phyloP scores from a whole-genome alignment of 2,888 invertebrate species.

The Aphodius granarius region DNA sequence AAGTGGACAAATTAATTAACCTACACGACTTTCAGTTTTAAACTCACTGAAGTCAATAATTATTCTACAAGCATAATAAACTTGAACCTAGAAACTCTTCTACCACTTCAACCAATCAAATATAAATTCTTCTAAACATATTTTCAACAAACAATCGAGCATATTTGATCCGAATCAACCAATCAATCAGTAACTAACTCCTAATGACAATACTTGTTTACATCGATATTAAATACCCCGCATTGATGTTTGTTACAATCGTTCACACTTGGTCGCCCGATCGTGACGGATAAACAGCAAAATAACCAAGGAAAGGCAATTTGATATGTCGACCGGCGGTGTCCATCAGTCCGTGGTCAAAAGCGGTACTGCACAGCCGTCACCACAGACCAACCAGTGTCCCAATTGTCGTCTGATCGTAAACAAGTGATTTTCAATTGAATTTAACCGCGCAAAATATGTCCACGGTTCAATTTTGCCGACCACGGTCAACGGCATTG shows the following conservation, averaged over 20 bases:
- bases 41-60: not conserved
- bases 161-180: not conserved
- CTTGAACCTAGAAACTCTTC: not conserved
- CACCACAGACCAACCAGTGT: not conserved
- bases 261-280: conserved; percentile 52
- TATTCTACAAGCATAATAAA: not conserved
- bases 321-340: conserved; percentile 4
- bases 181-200: not conserved
- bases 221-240: not conserved
- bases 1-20: not conserved
- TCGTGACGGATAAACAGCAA: too few relatives aligned
- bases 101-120: not conserved
- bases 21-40: not conserved
- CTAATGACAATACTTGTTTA: not conserved
- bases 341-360: not conserved
- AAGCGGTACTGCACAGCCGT: conserved; percentile 21
- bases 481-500: not conserved
- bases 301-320: conserved; percentile 49
- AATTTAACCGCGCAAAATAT: conserved; percentile 15
- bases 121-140: not conserved
- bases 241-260: conserved; percentile 29
- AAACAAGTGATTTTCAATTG: conserved; percentile 16
- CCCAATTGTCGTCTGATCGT: conserved; percentile 19
- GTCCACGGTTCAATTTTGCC: not conserved
- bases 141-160: not conserved